Evolutionary conservation across 2,113 vertebrate species (phyloP), one percentile per base, ranked within the genome.

Genomic region (Suncus etruscus): DNA sequence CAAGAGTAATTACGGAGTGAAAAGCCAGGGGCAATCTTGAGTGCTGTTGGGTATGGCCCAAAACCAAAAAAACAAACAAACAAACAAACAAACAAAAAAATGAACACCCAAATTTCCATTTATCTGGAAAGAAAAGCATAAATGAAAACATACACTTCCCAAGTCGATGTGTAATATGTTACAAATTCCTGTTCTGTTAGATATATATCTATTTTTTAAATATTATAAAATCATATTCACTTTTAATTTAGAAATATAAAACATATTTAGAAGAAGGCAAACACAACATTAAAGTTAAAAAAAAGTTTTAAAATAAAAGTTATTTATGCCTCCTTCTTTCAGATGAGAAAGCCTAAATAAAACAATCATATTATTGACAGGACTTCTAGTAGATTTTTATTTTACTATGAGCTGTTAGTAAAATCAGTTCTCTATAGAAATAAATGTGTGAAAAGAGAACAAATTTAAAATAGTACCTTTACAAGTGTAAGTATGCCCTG

Each of bases 101-200:
- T 39, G 11, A 66, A 24, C 5, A 48, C 0, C 50, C 3, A 24
- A 68, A n/a, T 5, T 5, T 2, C 0, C 8, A 0, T 1, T 61
- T 48, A 47, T 31, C 16, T 61, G 14, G n/a, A 11, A 11, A 39
- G 39, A 78, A 75, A 58, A 4, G 0, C 9, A 65, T 1, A 65
- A 1, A 18, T 0, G 8, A 27, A 48, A 51, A 68, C 16, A 76
- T 0, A 47, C 24, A 20, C 22, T 83, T 75, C 22, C 54, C 25
- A 48, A 45, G 5, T 9, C 24, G 2, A 29, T 8, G 3, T 0
- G 47, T 0, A 54, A 65, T 31, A 47, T 8, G 32, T 69, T 11
- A 0, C 12, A 27, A 22, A 5, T 72, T 78, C 45, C 79, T 8
- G 20, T 63, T 63, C 72, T 32, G 66, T 32, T 25, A 65, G 12